Conservation (phyloP, 2,888 invertebrate species). For the Eledona agricola region DNA sequence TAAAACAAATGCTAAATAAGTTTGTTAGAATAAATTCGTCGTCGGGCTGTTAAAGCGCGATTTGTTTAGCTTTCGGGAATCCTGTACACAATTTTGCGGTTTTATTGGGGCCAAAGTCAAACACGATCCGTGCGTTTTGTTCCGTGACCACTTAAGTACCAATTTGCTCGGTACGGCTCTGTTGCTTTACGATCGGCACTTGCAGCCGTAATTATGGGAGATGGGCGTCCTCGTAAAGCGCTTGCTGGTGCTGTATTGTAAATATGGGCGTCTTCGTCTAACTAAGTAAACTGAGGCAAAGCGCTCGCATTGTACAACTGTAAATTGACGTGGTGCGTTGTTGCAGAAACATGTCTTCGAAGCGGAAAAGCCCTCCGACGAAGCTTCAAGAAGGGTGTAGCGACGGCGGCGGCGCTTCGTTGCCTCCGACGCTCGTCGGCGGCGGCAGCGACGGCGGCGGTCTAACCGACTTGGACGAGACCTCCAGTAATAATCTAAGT, state of each 20-base stretch:
- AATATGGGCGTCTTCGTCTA: too few species aligned
- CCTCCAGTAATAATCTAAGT: conserved; percentile 69
- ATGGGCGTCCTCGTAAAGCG: too few species aligned
- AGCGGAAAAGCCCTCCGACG: conserved; percentile 94
- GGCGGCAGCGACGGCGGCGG: conserved; percentile 69
- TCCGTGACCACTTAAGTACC: too few species aligned
- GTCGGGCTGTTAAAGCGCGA: conserved; percentile 30
- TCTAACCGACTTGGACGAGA: conserved; percentile 66
- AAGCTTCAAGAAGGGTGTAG: conserved; percentile 82
- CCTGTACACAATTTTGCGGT: conserved; percentile 27
- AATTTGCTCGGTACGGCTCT: too few species aligned
- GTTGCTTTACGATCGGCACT: too few species aligned
- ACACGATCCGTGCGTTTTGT: conserved; percentile 16
- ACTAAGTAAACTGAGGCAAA: too few species aligned
- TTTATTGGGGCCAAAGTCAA: conserved; percentile 25
- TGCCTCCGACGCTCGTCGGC: conserved; percentile 55
- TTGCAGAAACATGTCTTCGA: conserved; percentile 94
- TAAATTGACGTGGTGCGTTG: conserved; percentile 52
- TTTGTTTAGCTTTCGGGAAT: conserved; percentile 33
- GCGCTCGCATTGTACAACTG: too few species aligned
- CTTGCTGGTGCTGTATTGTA: too few species aligned
- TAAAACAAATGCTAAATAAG: conserved; percentile 33
- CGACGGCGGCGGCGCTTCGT: conserved; percentile 62
- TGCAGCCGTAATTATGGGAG: too few species aligned
- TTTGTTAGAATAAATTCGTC: conserved; percentile 34